Conservation (phyloP, 2,113 vertebrate genomes). For the Semnornis frantzii region DNA sequence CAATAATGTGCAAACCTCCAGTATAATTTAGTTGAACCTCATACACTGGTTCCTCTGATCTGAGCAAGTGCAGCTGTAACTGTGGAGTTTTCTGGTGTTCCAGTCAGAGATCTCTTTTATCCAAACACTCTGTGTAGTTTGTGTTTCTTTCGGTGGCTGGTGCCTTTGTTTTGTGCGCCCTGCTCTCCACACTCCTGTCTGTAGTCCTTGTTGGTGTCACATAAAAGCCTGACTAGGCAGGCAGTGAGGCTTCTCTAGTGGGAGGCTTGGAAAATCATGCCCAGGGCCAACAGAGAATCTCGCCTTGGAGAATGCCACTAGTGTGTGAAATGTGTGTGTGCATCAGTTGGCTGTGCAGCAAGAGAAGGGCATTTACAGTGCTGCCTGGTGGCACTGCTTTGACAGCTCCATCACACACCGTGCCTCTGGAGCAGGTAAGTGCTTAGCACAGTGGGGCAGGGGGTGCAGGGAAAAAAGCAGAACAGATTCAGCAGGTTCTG, state of each 20-base stretch:
- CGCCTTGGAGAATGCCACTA: not conserved
- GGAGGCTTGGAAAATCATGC: not conserved
- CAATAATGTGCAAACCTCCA: not conserved
- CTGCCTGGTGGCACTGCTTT: not conserved
- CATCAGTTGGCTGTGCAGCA: not conserved
- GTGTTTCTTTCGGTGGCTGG: conserved; percentile 27
- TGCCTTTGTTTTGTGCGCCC: conserved; percentile 25
- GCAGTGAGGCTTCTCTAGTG: not conserved
- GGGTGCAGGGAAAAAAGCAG: not conserved
- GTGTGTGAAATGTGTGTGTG: not conserved
- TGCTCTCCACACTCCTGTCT: not conserved
- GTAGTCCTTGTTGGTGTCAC: not conserved
- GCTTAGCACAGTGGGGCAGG: not conserved
- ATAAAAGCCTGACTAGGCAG: not conserved
- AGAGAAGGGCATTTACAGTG: not conserved
- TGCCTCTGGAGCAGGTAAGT: not conserved
- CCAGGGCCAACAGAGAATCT: not conserved
- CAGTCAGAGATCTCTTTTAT: not conserved
- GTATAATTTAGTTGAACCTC: not conserved
- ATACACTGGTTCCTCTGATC: not conserved
- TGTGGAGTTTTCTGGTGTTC: not conserved
- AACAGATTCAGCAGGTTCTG: not conserved
- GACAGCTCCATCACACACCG: not conserved
- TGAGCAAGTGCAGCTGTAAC: conserved; percentile 13
- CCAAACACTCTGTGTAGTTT: not conserved